Conservation (phyloP, 2,888 invertebrate genomes). For the Acanthosepion esculentum region DNA sequence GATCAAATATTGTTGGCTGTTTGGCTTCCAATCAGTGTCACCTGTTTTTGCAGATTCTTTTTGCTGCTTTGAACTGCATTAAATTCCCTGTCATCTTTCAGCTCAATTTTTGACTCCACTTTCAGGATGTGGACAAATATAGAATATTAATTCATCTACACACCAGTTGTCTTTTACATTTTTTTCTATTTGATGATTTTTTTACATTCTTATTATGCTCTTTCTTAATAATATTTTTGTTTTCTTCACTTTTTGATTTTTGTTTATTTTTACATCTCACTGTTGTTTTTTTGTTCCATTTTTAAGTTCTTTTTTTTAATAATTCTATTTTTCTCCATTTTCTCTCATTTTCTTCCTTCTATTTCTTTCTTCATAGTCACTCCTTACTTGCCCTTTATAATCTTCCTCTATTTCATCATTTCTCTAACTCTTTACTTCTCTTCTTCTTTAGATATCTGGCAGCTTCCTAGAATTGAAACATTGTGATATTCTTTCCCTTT, state of each 20-base stretch:
- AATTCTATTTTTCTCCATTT: no score
- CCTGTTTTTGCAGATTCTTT: background rate
- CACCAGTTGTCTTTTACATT: background rate
- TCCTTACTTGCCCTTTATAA: no score
- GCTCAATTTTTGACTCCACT: background rate
- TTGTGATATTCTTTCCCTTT: no score
- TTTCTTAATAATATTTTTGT: background rate
- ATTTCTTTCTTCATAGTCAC: no score
- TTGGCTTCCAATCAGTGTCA: constrained; percentile 11
- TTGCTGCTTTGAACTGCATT: background rate
- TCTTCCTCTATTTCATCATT: no score
- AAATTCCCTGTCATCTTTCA: background rate
- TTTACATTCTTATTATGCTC: background rate
- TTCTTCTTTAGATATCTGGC: no score
- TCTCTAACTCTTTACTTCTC: no score
- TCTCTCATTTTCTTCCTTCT: no score
- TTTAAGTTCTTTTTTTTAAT: no score
- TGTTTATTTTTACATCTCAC: background rate
- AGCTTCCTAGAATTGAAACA: no score
- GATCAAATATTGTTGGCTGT: background rate
- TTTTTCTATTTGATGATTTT: background rate
- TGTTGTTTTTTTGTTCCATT: no score
- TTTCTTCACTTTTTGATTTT: background rate
- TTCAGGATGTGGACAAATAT: background rate
- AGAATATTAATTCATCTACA: constrained; percentile 12